Conservation (phyloP, 2,888 invertebrate genomes). For the Halictus quadricinctus region DNA sequence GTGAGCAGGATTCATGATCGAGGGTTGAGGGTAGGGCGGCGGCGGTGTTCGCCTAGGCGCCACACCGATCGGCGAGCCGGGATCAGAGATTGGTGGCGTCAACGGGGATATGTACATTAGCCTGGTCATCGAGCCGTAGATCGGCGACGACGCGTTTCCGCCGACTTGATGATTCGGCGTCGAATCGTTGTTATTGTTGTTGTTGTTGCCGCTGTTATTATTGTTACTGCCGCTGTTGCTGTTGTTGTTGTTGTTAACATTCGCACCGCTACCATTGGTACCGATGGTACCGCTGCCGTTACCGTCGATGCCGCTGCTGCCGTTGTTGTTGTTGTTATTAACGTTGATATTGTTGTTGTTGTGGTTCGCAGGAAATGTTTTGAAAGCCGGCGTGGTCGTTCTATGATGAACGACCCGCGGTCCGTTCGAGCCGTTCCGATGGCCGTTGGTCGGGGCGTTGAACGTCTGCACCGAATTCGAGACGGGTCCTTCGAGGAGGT, state of each 20-base stretch:
- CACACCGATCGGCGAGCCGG: constrained; percentile 88
- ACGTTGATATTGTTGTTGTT: constrained; percentile 61
- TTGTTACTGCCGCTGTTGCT: constrained; percentile 25
- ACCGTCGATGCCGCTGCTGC: constrained; percentile 51
- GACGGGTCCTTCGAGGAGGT: constrained; percentile 84
- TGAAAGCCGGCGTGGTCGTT: constrained; percentile 71
- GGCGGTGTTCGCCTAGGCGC: constrained; percentile 89
- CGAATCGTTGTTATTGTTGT: constrained; percentile 71
- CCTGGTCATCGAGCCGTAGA: constrained; percentile 85
- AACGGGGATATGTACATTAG: constrained; percentile 92
- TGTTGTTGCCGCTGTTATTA: constrained; percentile 27
- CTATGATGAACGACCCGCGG: constrained; percentile 72
- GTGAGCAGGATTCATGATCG: constrained; percentile 77
- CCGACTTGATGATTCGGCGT: constrained; percentile 73
- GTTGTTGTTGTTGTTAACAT: constrained; percentile 55
- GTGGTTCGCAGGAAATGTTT: constrained; percentile 73
- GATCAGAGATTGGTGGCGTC: constrained; percentile 94
- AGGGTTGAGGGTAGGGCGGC: constrained; percentile 89
- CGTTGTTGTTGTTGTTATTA: constrained; percentile 62
- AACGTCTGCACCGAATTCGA: constrained; percentile 79
- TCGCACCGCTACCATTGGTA: constrained; percentile 60
- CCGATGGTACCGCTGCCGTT: constrained; percentile 2
- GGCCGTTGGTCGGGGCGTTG: constrained; percentile 58
- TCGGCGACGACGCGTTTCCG: constrained; percentile 82
- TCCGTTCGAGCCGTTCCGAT: constrained; percentile 51